Percentiles rank a stretch among this genome's conserved stretches.
Evolutionary conservation across 2,888 invertebrate genomes (phyloP).

Genomic region (Agrochola lota): DNA sequence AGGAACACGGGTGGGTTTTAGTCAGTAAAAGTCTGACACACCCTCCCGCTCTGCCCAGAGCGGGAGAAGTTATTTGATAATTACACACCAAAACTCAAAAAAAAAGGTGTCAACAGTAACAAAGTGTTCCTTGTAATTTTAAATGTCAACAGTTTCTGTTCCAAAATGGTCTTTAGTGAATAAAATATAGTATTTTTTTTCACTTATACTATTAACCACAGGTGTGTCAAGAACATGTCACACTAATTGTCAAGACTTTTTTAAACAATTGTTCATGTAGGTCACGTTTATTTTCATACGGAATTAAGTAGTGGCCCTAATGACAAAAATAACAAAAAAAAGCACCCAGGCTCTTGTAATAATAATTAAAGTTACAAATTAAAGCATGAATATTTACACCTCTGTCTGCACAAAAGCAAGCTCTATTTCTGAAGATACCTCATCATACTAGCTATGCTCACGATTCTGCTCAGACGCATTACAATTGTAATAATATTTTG

Average conservation of each 20-base stretch:
- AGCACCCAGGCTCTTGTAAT: not conserved
- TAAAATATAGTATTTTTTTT: conserved; percentile 8
- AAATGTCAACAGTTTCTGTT: conserved; percentile 3
- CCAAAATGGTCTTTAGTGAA: not conserved
- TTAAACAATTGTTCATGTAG: not conserved
- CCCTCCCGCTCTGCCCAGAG: too few relatives aligned
- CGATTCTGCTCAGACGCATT: not conserved
- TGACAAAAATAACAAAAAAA: not conserved
- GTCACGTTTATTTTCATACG: conserved; percentile 3
- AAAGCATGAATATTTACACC: conserved; percentile 12
- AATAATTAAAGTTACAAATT: not conserved
- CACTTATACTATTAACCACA: not conserved
- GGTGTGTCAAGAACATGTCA: not conserved
- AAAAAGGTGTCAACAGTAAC: not conserved
- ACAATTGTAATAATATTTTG: not conserved
- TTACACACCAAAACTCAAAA: too few relatives aligned
- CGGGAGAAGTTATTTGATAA: too few relatives aligned
- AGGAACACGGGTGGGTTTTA: too few relatives aligned
- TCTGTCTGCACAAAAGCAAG: not conserved
- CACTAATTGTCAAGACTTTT: conserved; percentile 32
- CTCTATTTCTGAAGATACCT: not conserved
- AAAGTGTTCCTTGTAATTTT: not conserved
- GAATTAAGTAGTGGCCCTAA: conserved; percentile 5
- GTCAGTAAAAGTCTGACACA: too few relatives aligned
- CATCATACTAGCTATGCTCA: not conserved